Evolutionary conservation across 2,888 invertebrate species (phyloP), one percentile per base, ranked within the genome.

Genomic region (Lepidocyrtoides sp.): DNA sequence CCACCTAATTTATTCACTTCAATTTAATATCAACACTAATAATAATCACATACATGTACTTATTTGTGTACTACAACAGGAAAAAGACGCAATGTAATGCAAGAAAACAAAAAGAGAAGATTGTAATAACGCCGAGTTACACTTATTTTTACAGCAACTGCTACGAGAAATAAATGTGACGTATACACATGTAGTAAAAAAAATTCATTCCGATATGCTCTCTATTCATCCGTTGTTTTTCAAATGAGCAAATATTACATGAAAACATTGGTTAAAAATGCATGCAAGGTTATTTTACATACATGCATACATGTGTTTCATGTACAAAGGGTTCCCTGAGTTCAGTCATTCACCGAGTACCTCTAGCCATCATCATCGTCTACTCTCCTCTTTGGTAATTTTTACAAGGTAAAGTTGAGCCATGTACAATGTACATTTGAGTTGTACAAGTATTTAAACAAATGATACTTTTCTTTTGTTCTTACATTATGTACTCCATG

Each of bases 391-490:
- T 51, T 77, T 77, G 77, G 77, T 77, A 77, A 77, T 81, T 81
- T 81, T 81, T 60, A 60, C 81, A 57, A 60, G 60, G 57, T 60
- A 81, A 32, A 81, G 41, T 20, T 60, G 51, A 81, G 20, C 36
- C 57, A 51, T 54, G 54, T 77, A 77, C 77, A 72, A 20, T 36
- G 60, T 48, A 41, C 48, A 83, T 54, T 66, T 66, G 66, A 77
- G 66, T 69, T 63, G 51, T 63, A 85, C 85, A 79, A 57, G 89
- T 63, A 60, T 69, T 72, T 60, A 83, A 85, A 84, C 90, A 90
- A 85, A 90, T 84, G 85, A 85, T 90, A 90, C 89, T 83, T 89
- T 89, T 57, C 57, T 84, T 77, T 84, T 83, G 48, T 66, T 81
- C 36, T 36, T 75, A 90, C 89, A 77, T 77, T 83, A 77, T 82